phyloP scores from a whole-genome alignment of 2,113 vertebrate species.

The Tachycineta bicolor region DNA sequence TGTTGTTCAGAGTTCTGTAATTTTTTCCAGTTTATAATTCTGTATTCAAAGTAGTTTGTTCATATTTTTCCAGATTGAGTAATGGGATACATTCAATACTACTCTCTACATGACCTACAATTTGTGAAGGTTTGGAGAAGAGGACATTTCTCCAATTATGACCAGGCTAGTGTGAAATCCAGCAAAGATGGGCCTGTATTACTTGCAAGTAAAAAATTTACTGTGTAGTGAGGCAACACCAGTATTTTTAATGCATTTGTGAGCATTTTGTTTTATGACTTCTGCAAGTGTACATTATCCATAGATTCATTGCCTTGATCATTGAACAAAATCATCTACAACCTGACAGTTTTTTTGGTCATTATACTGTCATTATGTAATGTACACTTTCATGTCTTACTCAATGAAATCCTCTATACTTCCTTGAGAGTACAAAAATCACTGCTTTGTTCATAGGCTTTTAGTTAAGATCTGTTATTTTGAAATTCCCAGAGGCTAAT shows the following conservation, averaged over 20 bases:
- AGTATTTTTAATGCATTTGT: background rate
- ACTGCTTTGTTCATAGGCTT: background rate
- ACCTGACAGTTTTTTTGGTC: background rate
- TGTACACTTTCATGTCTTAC: background rate
- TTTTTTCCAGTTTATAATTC: background rate
- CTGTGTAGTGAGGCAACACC: background rate
- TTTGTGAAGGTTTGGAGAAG: background rate
- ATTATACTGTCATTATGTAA: background rate
- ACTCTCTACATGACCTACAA: background rate
- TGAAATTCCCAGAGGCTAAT: background rate
- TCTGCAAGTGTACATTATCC: background rate
- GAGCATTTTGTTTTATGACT: background rate
- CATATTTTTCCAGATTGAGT: rapidly evolving
- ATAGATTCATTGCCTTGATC: background rate
- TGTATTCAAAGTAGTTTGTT: background rate
- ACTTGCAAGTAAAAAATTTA: background rate
- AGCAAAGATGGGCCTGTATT: background rate
- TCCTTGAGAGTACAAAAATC: background rate
- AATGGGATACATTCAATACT: background rate
- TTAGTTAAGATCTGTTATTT: background rate
- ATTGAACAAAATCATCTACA: background rate
- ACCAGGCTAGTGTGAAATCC: background rate
- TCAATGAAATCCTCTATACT: background rate
- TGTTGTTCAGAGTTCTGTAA: background rate
- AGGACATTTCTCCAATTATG: background rate